Evolutionary conservation across 2,888 invertebrate species (phyloP).

Genomic region (Phania funesta): DNA sequence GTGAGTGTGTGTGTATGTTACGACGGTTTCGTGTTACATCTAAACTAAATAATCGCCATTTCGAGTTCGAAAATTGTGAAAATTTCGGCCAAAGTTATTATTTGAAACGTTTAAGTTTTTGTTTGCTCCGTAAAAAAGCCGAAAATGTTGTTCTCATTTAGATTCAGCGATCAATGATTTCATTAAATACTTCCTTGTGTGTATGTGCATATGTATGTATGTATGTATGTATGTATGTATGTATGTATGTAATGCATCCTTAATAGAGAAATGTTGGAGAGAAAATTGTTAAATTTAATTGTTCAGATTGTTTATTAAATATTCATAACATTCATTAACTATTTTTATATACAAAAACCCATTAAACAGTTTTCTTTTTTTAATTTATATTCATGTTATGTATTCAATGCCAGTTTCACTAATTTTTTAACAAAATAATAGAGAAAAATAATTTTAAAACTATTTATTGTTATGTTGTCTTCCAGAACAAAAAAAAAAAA

Average conservation of each 20-base stretch:
- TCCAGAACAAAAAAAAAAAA: slow-evolving; percentile 49
- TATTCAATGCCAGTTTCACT: slow-evolving; percentile 25
- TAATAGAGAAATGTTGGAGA: not conserved
- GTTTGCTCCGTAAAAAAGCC: too few species aligned
- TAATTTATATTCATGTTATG: slow-evolving; percentile 1
- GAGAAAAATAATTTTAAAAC: slow-evolving; percentile 2
- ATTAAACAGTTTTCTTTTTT: slow-evolving; percentile 23
- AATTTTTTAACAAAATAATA: slow-evolving; percentile 28
- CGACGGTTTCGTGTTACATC: too few species aligned
- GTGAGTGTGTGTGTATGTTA: too few species aligned
- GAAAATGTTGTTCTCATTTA: too few species aligned
- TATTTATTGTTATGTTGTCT: slow-evolving; percentile 63
- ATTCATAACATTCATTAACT: slow-evolving; percentile 48
- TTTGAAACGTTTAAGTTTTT: too few species aligned
- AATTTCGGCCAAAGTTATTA: too few species aligned
- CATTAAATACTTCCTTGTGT: not conserved
- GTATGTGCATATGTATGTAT: not conserved
- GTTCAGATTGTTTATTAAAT: slow-evolving; percentile 35
- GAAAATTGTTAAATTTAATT: not conserved
- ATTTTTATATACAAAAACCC: slow-evolving; percentile 37
- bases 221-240: not conserved
- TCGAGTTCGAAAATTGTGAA: too few species aligned
- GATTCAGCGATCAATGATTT: too few species aligned
- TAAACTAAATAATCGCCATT: too few species aligned
- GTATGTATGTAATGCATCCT: not conserved